Base-by-base conservation (phyloP, 2,888 invertebrate genomes). In the Clistopyga incitator region DNA sequence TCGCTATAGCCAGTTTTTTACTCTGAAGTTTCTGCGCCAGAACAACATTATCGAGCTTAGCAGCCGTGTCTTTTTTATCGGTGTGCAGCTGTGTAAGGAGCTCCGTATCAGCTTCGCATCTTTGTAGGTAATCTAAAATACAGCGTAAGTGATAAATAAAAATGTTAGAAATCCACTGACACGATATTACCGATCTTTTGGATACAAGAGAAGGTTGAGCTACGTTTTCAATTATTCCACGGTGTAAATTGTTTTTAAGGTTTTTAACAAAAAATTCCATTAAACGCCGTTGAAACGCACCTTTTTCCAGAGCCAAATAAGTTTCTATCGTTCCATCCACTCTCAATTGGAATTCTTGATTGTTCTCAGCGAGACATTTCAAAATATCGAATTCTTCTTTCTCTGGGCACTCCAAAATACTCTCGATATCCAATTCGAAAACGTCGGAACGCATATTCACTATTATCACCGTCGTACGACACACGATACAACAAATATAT, bases 11-110 rank as follows among this genome's bases (percentile, higher is more conserved):
- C 15, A 90, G 87, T 71, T 90, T 90, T 76, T 90, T 92, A 11
- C 89, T 88, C 1, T 85, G 52, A 20, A 90, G 77, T 85, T 91
- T 92, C 52, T 89, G 87, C 15, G 89, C 79, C 0, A 91, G 64
- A 29, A 82, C 75, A 3, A 79, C 65, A 20, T 78, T 71, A 0
- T 90, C 88, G 6, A 86, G 47, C n/a, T 84, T 75, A 15, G 61
- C 47, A 42, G 87, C 85, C 15, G 85, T 64, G 1, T 80, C 84
- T 74, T 87, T 86, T 11, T 34, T 78, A 8, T 61, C 29, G 18
- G 13, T 65, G 11, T 72, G 81, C 34, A 88, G 56, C 54, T 88
- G 81, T n/a, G 77, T 61, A 11, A 88, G 84, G 3, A 61, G 76
- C 3, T 83, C 77, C 1, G 13, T 10, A 11, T 76, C 78, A 1